Base-by-base conservation (phyloP, 2,797 vertebrate genomes). In the Ara ararauna region DNA sequence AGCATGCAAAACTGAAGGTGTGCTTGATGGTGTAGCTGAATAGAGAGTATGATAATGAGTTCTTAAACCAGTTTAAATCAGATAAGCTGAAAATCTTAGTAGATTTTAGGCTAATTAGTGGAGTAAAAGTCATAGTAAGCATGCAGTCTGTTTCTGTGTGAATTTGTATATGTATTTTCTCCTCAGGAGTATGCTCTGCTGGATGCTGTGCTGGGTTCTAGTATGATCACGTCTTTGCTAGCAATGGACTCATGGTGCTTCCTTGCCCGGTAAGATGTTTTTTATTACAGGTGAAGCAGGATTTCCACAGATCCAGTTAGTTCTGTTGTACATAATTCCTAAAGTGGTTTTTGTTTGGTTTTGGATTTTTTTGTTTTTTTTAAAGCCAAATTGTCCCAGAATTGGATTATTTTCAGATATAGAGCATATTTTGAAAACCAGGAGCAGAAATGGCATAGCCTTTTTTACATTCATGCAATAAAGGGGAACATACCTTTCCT, bases 161-260 rank as follows among this genome's bases (percentile, higher is more conserved):
- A 70, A 32, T 67, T 20, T 38, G 6, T 36, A 3, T 81, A 10
- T 65, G 13, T 81, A 9, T 87, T 89, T 96, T 58, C 77, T 61
- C 83, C 32, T 60, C 91, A 99, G 99, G 99, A 99, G 77, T 26
- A 13, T 22, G 98, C 98, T 80, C 97, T 99, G 76, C 79, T 99
- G 70, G 92, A 97, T 16, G 98, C 98, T 15, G 97, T 99, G 21
- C 97, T 99, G 65, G 97, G 98, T 95, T 77, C 98, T 47, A 98
- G 98, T 47, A 98, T 98, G 90, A 98, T 99, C 87, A 98, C 98
- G 0, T 98, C 98, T 80, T 91, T 99, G 17, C 96, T 99, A 45
- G 99, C 99, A 45, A 96, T 98, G 97, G 99, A 99, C 71, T 97
- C 98, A 0, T 99, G 99, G 99, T 99, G 99, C 91, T 99, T 99